Base-by-base conservation (phyloP, 37 sponge, comb jelly and placozoan species). In the Petrosia ficiformis region DNA sequence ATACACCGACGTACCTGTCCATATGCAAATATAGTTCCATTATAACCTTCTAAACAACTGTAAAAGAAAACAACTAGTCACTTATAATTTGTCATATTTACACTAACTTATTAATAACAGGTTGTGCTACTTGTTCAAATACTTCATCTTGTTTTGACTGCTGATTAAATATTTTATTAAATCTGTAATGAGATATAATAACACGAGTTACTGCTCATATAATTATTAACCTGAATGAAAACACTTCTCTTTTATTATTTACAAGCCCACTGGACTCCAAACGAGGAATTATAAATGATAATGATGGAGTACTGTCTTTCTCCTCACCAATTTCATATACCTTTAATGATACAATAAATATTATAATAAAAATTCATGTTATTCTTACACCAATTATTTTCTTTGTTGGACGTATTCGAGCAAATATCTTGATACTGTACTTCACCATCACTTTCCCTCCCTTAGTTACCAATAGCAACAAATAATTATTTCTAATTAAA, bases 21-120 rank as follows among this genome's bases (percentile, higher is more conserved):
- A 77, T 98, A 98, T n/a, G 99, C 99, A 79, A 98, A 98, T 26
- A 98, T 84, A 24, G 99, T 98, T 19, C 96, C 99, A 79, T 98
- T 98, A 83, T 98, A 98, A 0, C 99, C 99, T 71, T 90, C 86
- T 10, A 95, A 44, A 70, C 92, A 91, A 75, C 92, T 91, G 61
- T 10, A 64, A 37, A 54, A 28, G 43, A 61, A 22, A 14, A 39
- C 66, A 40, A 66, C 38, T 57, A 36, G 43, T 41, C 31, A 28
- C 29, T 19, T 16, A 71, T 39, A 68, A 4, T 34, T 25, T 69
- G 1, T 59, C 38, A n/a, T 30, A 3, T 5, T n/a, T 59, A 16
- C 26, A 43, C 85, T 73, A 33, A 90, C 91, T 95, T 96, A 73
- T 96, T 88, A 66, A 93, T 74, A 24, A 93, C 94, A 21, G 68